Conservation (phyloP, 35 echinoderm and acorn worm genomes). For the Nesometra sesokonis region DNA sequence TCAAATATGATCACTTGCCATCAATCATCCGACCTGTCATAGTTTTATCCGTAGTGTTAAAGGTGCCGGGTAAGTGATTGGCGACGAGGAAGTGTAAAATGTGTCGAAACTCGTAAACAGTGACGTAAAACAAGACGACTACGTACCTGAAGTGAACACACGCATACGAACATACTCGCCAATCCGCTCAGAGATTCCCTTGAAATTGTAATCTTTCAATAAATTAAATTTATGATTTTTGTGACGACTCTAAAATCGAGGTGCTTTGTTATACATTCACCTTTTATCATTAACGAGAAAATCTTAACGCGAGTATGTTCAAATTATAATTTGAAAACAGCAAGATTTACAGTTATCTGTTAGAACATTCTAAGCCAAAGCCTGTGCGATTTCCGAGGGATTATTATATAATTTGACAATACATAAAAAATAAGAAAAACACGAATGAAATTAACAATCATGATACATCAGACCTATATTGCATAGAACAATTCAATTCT, state of each 20-base stretch:
- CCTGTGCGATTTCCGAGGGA: not conserved
- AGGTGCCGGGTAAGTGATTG: not conserved
- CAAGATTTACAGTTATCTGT: not conserved
- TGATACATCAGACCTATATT: no score
- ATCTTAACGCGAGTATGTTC: not conserved
- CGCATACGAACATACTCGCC: not conserved
- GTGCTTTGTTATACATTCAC: not conserved
- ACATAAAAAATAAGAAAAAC: not conserved
- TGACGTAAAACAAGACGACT: not conserved
- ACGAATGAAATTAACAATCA: not conserved
- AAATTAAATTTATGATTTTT: not conserved
- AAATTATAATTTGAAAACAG: not conserved
- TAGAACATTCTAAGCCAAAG: not conserved
- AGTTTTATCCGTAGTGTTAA: not conserved
- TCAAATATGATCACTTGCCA: not conserved
- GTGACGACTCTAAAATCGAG: not conserved
- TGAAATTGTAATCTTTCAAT: not conserved
- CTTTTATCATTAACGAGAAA: not conserved
- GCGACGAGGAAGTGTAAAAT: not conserved
- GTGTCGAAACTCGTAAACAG: not conserved
- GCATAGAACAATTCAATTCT: no score
- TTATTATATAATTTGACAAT: not conserved
- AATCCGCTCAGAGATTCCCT: not conserved
- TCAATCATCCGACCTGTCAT: not conserved
- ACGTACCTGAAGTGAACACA: not conserved